Conservation (phyloP, 2,113 vertebrate species). For the Aphelocoma coerulescens region DNA sequence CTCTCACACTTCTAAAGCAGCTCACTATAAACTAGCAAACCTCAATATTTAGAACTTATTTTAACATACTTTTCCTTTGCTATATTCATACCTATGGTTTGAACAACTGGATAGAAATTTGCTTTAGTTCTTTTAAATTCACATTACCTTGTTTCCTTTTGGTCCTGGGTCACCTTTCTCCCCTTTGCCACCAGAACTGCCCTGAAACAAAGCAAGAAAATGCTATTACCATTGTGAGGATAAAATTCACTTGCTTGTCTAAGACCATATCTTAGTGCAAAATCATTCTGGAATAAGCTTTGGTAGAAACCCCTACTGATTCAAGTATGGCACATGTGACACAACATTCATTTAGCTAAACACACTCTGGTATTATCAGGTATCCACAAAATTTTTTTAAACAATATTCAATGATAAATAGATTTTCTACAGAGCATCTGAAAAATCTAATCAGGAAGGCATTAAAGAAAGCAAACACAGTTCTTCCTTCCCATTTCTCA, state of each 20-base stretch:
- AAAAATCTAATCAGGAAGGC: background rate
- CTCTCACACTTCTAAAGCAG: background rate
- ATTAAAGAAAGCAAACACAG: background rate
- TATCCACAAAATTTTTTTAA: background rate
- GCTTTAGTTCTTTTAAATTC: background rate
- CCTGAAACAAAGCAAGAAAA: conserved; percentile 51
- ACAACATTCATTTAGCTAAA: background rate
- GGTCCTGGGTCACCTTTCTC: conserved; percentile 68
- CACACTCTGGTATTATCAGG: background rate
- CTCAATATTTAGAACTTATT: background rate
- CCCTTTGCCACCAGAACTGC: conserved; percentile 53
- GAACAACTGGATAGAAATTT: background rate
- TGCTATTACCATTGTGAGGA: background rate
- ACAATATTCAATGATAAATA: background rate
- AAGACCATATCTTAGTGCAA: background rate
- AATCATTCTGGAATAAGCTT: background rate
- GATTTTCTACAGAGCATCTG: background rate
- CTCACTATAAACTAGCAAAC: background rate
- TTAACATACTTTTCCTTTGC: background rate
- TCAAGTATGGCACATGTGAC: background rate
- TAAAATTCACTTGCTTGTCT: background rate
- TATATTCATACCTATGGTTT: background rate
- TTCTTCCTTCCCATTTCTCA: background rate
- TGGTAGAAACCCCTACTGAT: background rate
- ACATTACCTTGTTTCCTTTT: conserved; percentile 71